Base-by-base conservation (phyloP, 2,113 vertebrate species). In the Egretta garzetta region DNA sequence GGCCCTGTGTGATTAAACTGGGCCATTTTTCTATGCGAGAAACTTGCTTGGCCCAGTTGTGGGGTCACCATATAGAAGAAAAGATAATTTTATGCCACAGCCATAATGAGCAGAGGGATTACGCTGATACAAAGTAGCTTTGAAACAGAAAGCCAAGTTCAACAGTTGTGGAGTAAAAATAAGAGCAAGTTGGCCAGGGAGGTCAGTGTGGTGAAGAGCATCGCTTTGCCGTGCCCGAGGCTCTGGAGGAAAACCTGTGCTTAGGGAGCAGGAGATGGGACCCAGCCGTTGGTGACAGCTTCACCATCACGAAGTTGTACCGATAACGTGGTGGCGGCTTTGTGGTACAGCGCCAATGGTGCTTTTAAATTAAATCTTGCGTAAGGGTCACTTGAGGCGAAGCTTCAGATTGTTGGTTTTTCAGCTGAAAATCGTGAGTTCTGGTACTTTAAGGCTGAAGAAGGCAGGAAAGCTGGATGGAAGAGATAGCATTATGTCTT, bases 261-360 rank as follows among this genome's bases (percentile, higher is more conserved):
- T 56, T 75, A 0, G 1, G 22, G 50, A 93, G n/a, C 35, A 49
- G 66, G 59, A 86, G 23, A 16, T 87, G 58, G 66, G 85, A 79
- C 81, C 27, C 14, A 19, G 47, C 43, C 52, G 4, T 5, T 1
- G 6, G 47, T n/a, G 18, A 23, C 24, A 71, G 60, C 56, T 70
- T 47, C 12, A 8, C 8, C 6, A 14, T 55, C 32, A 23, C 10
- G 1, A 5, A 49, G 43, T 37, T 56, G 17, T 67, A 5, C n/a
- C 2, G 9, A 12, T 59, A 26, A 14, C 1, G 14, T 49, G n/a
- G 26, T 1, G 1, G 33, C 33, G 76, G 26, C 20, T 79, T 88
- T 68, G 68, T 56, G 60, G 16, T 81, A 14, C 1, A 0, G 35
- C 39, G 55, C 30, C 9, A 2, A 0, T 9, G 19, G 8, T 62